Evolutionary conservation across 2,797 vertebrate species (phyloP).

Genomic region (Sarcoramphus papa): DNA sequence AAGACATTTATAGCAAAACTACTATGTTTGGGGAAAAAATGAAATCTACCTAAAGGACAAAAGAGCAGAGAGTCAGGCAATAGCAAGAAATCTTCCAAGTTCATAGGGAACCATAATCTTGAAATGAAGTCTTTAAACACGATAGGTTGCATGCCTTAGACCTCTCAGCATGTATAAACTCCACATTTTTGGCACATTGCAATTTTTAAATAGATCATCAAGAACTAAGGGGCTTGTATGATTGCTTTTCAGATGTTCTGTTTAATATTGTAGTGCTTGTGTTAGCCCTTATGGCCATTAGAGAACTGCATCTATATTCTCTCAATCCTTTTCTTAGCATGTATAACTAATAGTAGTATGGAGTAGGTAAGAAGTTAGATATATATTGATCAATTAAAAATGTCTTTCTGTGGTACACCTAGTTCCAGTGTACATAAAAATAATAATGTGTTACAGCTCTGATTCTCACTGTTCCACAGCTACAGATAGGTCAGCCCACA

Average conservation of each 20-base stretch:
- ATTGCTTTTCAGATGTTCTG: neutral
- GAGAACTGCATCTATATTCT: neutral
- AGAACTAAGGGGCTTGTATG: neutral
- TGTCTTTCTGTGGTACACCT: neutral
- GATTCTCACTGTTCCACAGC: neutral
- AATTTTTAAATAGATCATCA: neutral
- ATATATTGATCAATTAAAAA: neutral
- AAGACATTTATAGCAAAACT: neutral
- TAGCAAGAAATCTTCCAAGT: neutral
- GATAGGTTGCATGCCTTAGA: neutral
- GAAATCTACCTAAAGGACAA: neutral
- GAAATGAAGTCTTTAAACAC: neutral
- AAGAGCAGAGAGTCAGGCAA: neutral
- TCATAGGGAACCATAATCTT: neutral
- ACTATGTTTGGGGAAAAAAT: neutral
- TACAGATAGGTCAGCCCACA: neutral
- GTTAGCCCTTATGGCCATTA: neutral
- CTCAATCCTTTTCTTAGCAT: neutral
- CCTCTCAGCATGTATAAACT: neutral
- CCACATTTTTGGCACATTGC: neutral
- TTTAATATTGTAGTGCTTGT: neutral
- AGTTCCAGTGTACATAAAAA: neutral
- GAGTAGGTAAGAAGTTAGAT: neutral
- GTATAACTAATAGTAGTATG: neutral
- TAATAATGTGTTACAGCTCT: neutral